Evolutionary conservation across 2,797 vertebrate species (phyloP), one percentile per base, ranked within the genome.

Genomic region (Lithobates sylvaticus): DNA sequence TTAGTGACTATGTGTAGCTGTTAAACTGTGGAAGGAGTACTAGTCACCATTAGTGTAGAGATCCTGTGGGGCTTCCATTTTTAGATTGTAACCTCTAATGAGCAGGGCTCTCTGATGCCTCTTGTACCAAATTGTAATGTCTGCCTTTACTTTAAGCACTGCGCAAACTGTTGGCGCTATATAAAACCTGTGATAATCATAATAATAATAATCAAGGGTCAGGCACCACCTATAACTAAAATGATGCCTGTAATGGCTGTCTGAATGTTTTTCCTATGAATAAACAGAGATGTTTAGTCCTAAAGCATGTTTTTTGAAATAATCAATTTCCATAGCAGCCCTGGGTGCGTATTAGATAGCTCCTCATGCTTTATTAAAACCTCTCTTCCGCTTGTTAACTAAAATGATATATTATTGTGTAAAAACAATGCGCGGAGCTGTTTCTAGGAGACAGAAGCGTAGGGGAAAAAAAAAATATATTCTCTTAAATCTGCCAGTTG

Each of bases 351-450:
- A 89, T 93, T 90, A 91, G 89, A 89, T 90, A 91, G 91, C 92
- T 89, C 88, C 91, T 91, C 92, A 90, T 92, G 92, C 93, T 93
- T 93, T 94, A 94, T 94, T 94, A 95, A 85, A 68, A 39, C 77
- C 23, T 65, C 21, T 70, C 42, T 50, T 79, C 61, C 27, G 61
- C 84, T 76, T 68, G 71, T 86, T 81, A 81, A 67, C 71, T 75
- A 85, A 85, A 76, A 81, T 81, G 71, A 76, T 81, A 75, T 76
- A 70, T 81, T 74, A 75, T 54, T 67, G 16, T 81, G 44, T 76
- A 79, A 76, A 81, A 42, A 81, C 64, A 81, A 69, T 15, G 72
- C 26, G 36, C 64, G 34, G 58, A 74, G 68, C 68, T 47, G 70
- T 74, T 85, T 80, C 77, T 64, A 54, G 68, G 84, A 69, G 70